Percentiles rank a stretch among this genome's conserved stretches.
phyloP scores from a whole-genome alignment of 2,113 vertebrate genomes.

The Dinomys branickii region DNA sequence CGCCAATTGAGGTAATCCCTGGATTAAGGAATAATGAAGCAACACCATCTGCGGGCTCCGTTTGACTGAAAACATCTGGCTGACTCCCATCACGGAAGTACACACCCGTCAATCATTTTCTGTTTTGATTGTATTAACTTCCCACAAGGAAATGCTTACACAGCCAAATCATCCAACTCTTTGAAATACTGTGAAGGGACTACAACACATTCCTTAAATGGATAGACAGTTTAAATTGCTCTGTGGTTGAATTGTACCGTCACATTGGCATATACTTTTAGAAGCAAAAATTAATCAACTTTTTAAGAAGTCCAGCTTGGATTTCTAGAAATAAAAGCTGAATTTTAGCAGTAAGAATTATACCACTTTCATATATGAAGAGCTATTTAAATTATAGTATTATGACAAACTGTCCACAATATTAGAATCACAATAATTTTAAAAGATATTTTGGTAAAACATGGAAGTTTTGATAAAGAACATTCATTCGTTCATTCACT shows the following conservation, averaged over 20 bases:
- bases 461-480: not conserved
- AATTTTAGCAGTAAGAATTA: conserved; percentile 62
- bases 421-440: not conserved
- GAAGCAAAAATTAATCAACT: conserved; percentile 61
- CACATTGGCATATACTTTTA: conserved; percentile 79
- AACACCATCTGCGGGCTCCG: conserved; percentile 70
- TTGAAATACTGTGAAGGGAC: conserved; percentile 74
- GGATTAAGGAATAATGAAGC: conserved; percentile 70
- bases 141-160: conserved; percentile 75
- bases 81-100: conserved; percentile 72
- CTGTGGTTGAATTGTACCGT: conserved; percentile 65
- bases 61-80: conserved; percentile 80
- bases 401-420: not conserved
- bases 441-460: not conserved
- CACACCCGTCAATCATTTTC: conserved; percentile 74
- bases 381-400: not conserved
- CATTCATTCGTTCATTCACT: not conserved
- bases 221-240: conserved; percentile 80
- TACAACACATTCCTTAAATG: conserved; percentile 77
- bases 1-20: conserved; percentile 58
- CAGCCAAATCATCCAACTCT: conserved; percentile 48
- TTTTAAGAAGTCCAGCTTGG: conserved; percentile 71
- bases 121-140: conserved; percentile 73
- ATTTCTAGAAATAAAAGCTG: conserved; percentile 69
- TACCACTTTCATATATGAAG: not conserved